phyloP scores from a whole-genome alignment of 2,113 vertebrate species.

The Gobio gobio region DNA sequence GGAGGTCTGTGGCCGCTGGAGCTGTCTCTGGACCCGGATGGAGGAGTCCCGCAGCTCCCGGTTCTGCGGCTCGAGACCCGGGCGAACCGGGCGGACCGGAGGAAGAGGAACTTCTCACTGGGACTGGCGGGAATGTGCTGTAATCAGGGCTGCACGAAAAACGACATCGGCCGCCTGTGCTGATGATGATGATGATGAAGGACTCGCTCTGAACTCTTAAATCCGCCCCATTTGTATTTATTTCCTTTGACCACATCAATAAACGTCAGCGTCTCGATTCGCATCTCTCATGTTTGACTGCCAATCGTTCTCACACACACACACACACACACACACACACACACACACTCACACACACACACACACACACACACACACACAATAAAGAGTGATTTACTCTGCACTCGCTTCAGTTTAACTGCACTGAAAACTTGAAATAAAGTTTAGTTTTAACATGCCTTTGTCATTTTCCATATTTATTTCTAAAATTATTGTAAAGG shows the following conservation, averaged over 20 bases:
- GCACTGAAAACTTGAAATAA: no score
- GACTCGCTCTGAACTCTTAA: neutral
- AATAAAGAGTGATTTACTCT: no score
- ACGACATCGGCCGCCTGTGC: constrained; percentile 87
- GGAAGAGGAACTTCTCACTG: constrained; percentile 80
- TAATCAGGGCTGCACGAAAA: constrained; percentile 86
- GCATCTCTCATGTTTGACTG: neutral
- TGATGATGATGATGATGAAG: constrained; percentile 57
- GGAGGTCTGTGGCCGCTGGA: no score
- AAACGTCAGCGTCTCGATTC: neutral
- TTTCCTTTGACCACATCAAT: neutral
- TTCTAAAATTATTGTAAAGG: neutral
- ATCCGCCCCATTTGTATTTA: neutral
- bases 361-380: no score
- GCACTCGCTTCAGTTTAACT: no score
- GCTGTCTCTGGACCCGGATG: no score
- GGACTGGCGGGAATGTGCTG: constrained; percentile 88
- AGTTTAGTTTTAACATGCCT: neutral
- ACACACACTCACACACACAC: no score
- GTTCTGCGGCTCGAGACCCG: neutral
- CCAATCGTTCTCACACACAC: neutral
- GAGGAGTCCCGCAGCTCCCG: no score
- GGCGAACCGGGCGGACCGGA: constrained; percentile 57
- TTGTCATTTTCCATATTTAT: neutral
- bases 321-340: no score